Percentiles rank a stretch among this genome's conserved stretches.
These are phyloP conservation scores for Gobiocypris rarus DNA, from an alignment of 2,113 vertebrate species.

Conservation along the genomic window DNA sequence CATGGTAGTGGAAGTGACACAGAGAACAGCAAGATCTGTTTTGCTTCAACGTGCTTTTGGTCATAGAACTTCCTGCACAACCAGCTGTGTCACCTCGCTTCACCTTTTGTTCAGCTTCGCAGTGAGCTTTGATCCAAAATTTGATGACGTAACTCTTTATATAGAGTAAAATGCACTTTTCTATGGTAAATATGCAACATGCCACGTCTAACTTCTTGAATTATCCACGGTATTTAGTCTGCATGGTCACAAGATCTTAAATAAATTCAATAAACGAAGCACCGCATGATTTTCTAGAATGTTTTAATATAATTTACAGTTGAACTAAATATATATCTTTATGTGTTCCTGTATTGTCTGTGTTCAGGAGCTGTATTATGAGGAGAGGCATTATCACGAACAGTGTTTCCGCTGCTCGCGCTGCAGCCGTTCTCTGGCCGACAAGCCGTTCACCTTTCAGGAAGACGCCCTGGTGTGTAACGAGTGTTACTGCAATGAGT, in stretches of 20 bases:
- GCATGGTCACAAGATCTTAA: neutral
- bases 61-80: neutral
- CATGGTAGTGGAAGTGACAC: slow-evolving; percentile 26
- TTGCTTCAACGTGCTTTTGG: neutral
- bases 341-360: slow-evolving; percentile 9
- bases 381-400: slow-evolving; percentile 91
- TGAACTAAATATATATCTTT: neutral
- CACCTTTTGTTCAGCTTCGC: slow-evolving; percentile 6
- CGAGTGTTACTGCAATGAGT: slow-evolving; percentile 92
- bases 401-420: slow-evolving; percentile 93
- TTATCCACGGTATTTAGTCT: neutral
- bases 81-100: slow-evolving; percentile 6
- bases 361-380: slow-evolving; percentile 89
- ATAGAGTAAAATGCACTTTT: neutral
- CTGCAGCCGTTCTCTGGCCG: slow-evolving; percentile 88
- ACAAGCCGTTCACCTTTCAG: slow-evolving; percentile 92
- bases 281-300: neutral
- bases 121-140: neutral
- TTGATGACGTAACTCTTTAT: neutral
- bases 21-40: slow-evolving; percentile 3
- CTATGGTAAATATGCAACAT: neutral
- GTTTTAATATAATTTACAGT: neutral
- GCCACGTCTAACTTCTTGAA: neutral
- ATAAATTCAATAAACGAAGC: neutral
- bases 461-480: slow-evolving; percentile 89